Evolutionary conservation across 2,113 vertebrate species (phyloP), one percentile per base, ranked within the genome.

Genomic region (Zapornia atra): DNA sequence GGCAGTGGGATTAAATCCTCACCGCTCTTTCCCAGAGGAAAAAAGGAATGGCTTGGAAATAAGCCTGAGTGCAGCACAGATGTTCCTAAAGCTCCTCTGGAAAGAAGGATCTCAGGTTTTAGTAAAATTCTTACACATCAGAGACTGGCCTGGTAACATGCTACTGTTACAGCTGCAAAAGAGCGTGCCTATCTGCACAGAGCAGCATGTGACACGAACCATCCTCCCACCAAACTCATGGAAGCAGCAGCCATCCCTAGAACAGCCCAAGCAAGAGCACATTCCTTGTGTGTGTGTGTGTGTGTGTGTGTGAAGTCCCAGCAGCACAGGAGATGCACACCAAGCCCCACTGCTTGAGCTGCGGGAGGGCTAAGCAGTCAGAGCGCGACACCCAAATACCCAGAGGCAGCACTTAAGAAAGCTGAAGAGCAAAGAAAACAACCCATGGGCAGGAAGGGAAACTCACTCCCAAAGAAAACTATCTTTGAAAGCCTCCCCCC

Each of bases 21-120:
- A n/a, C 0, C 4, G 3, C 8, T 53, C 25, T 31, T 68, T 34
- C 31, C 71, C 68, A 46, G 48, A 51, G 44, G 21, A 21, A 56
- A 89, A 68, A 77, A 15, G 5, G 34, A 42, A 63, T 3, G 33
- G 20, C 31, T 16, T 66, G 66, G 56, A 80, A 83, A 80, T 26
- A 56, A 92, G 56, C 4, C 34, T 9, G 18, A 48, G 36, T 4
- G 24, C 15, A 29, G 28, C 26, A 2, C 0, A 31, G 12, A 22
- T 8, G 48, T 17, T 36, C 51, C 20, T 17, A 6, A 28, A 0
- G 0, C 5, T 54, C 28, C 48, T n/a, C 20, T 12, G 50, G 51
- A 46, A 73, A 78, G 63, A 14, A 80, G 44, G 5, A 69, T 29
- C 38, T 51, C 0, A 0, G 6, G 21, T 24, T 73, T 60, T 8